A percentile compares a stretch with the other conserved stretches of the same genome.
Evolutionary conservation across 2,113 vertebrate genomes (phyloP).

Genomic region (Synchiropus splendidus): DNA sequence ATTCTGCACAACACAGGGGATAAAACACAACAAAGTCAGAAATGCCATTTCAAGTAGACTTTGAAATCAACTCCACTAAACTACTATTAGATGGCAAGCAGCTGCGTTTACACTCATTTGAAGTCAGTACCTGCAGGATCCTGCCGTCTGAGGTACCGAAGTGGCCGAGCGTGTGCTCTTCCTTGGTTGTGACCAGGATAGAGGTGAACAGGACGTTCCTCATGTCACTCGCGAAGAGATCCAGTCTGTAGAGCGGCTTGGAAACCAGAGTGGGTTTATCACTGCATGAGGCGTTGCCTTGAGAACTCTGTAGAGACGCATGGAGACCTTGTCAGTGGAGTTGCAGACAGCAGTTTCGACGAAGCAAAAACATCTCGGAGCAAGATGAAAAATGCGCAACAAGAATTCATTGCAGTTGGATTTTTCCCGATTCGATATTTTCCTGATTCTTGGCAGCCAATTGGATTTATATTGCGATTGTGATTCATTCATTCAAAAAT

Average conservation of each 20-base stretch:
- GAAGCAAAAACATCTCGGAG: no score
- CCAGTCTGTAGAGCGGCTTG: constrained; percentile 62
- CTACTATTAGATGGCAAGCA: not conserved
- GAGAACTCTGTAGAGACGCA: no score
- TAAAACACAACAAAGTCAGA: not conserved
- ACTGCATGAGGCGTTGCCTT: constrained; percentile 61
- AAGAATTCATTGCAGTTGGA: no score
- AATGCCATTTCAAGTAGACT: not conserved
- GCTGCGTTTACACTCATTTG: no score
- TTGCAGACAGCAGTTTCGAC: no score
- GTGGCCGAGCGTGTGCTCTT: constrained; percentile 75
- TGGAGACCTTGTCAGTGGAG: no score
- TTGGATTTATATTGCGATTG: no score
- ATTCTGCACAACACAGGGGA: no score
- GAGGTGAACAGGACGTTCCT: constrained; percentile 72
- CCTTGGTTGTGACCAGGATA: constrained; percentile 69
- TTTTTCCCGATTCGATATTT: no score
- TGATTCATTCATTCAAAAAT: no score
- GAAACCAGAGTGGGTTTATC: constrained; percentile 74
- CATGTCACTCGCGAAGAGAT: constrained; percentile 80
- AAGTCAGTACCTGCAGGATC: constrained; percentile 83
- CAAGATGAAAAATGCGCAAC: no score
- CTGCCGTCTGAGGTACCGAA: constrained; percentile 82
- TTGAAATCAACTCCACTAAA: not conserved
- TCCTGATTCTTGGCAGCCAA: no score